These are phyloP conservation scores for Tipula confusa DNA, from an alignment of 2,888 invertebrate genomes.

Conservation along the genomic window DNA sequence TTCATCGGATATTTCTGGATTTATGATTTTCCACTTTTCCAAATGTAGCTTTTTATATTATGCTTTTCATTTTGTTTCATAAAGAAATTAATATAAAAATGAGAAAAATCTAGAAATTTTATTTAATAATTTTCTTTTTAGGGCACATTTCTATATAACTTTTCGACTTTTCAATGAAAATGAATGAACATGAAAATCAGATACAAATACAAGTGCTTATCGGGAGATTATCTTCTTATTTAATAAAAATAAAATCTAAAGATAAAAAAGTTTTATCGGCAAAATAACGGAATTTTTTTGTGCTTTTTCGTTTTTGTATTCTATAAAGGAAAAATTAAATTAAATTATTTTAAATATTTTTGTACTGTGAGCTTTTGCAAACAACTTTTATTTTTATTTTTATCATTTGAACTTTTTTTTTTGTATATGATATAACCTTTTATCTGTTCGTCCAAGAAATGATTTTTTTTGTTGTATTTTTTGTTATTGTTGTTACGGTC, in stretches of 20 bases:
- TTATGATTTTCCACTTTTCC: not conserved
- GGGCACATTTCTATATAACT: not conserved
- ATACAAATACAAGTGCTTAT: not conserved
- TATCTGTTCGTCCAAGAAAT: not conserved
- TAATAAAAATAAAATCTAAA: not conserved
- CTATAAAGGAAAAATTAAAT: not conserved
- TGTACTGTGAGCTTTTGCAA: not conserved
- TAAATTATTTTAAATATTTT: constrained; percentile 21
- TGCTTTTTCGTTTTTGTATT: not conserved
- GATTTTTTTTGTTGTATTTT: not conserved
- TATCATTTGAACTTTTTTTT: not conserved
- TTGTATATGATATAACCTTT: not conserved
- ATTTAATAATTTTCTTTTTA: not conserved
- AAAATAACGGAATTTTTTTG: not conserved
- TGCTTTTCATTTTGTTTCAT: not conserved
- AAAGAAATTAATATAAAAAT: not conserved
- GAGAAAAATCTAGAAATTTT: not conserved
- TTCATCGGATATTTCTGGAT: not conserved
- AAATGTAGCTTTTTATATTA: not conserved
- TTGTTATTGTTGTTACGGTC: not conserved
- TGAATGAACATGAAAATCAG: not conserved
- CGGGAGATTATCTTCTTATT: not conserved
- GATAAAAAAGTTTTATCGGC: not conserved
- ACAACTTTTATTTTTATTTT: not conserved
- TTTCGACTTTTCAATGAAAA: not conserved